Evolutionary conservation across 2,113 vertebrate species (phyloP).

Genomic region (Bufo bufo): DNA sequence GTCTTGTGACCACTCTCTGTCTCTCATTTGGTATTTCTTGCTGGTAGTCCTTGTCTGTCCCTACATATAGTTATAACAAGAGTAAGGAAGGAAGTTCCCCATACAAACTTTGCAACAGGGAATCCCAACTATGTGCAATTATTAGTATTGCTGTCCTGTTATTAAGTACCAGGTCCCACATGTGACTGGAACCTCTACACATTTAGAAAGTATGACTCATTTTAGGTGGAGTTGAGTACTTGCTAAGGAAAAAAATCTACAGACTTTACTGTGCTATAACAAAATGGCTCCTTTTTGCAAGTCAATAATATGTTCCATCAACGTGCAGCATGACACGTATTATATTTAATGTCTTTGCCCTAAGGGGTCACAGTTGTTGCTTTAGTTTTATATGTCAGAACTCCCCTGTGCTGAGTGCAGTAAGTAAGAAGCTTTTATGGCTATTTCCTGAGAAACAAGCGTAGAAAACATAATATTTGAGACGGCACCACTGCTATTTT

Average conservation of each 20-base stretch:
- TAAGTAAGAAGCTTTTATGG: constrained; percentile 14
- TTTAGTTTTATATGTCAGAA: constrained; percentile 17
- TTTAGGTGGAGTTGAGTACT: too few species aligned
- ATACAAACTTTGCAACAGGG: too few species aligned
- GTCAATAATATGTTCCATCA: neutral
- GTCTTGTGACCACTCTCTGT: too few species aligned
- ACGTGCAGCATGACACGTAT: too few species aligned
- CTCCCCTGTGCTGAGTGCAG: constrained; percentile 11
- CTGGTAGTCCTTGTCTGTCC: too few species aligned
- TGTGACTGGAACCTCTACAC: neutral
- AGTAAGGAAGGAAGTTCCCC: too few species aligned
- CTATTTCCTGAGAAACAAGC: constrained; percentile 22
- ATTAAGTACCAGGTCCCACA: too few species aligned
- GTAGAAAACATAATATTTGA: neutral
- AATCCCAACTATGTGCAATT: too few species aligned
- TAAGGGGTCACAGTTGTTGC: constrained; percentile 6
- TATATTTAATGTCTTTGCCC: constrained; percentile 21
- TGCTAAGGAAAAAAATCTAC: neutral
- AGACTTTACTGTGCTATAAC: neutral
- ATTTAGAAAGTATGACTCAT: too few species aligned
- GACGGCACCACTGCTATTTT: constrained; percentile 5
- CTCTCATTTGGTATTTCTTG: too few species aligned
- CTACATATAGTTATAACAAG: too few species aligned
- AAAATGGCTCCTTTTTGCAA: neutral
- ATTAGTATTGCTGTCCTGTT: too few species aligned